Base-by-base conservation (phyloP, 2,888 invertebrate species). In the Cinara cedri region DNA sequence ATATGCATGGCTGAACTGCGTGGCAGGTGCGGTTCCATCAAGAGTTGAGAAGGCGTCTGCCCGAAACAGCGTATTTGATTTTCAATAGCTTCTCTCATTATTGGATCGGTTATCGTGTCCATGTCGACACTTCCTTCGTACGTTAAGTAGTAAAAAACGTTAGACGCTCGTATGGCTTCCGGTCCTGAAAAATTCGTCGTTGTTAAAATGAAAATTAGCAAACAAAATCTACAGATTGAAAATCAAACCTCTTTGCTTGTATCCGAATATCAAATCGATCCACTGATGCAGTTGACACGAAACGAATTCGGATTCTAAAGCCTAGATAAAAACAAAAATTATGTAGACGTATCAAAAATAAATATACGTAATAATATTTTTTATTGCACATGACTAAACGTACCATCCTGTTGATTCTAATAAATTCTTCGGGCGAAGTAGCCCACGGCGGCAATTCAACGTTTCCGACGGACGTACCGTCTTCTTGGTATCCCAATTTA, bases 201-300 rank as follows among this genome's bases (percentile, higher is more conserved):
- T 34, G 2, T 46, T 21, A 11, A 14, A 24, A 34, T 34, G 6
- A 34, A 4, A 34, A 34, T 6, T 6, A 6, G 34, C 11, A 46
- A 2, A 46, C 19, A n/a, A 9, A 9, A n/a, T 57, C 11, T n/a
- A n/a, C 3, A 16, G 4, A 62, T n/a, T n/a, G 14, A 51, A 60
- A 42, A 68, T 9, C 54, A 14, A 49, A 90, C 94, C 99, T 89
- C 96, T 91, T 86, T 99, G 99, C 86, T 99, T 99, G 87, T 99
- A 99, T 82, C 99, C 99, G 86, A 99, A 99, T 85, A 99, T 97
- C 83, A 99, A 90, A 87, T 99, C 99, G 84, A 99, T 98, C 99
- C 99, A 99, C 86, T 99, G 98, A 85, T 99, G 98, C 83, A 99
- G 90, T 87, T 99, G 99, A 86, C 99, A 99, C 82, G 98, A 98